Conservation (phyloP, 2,797 vertebrate species). For the Botia almorhae region DNA sequence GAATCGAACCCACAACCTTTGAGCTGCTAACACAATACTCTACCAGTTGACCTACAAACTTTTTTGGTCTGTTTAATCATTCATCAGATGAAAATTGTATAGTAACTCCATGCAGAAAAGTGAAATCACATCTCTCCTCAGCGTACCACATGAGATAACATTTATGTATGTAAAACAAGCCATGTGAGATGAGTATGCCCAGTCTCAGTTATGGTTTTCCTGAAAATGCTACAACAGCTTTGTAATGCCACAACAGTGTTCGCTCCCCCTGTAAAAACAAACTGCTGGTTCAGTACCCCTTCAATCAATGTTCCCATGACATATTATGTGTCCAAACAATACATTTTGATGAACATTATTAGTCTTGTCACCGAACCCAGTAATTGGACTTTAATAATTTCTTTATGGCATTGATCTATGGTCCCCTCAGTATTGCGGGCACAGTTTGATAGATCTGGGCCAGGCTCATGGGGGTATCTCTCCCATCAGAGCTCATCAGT, state of each 20-base stretch:
- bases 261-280: neutral
- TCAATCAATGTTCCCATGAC: neutral
- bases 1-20: no score
- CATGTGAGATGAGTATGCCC: neutral
- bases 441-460: constrained; percentile 13
- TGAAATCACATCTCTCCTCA: no score
- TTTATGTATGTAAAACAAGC: neutral
- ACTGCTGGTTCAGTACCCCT: neutral
- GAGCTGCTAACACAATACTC: no score
- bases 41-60: no score
- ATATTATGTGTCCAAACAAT: neutral
- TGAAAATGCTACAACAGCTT: no score
- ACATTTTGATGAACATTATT: constrained; percentile 2
- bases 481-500: constrained; percentile 56
- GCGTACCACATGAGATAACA: no score
- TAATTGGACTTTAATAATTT: constrained; percentile 12
- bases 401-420: constrained; percentile 14
- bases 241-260: neutral
- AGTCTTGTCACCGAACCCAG: constrained; percentile 12
- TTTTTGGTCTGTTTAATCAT: neutral
- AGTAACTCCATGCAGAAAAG: neutral
- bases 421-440: neutral
- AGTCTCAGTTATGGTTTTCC: no score
- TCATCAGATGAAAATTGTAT: neutral
- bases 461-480: constrained; percentile 34